phyloP scores from a whole-genome alignment of 1,140 invertebrate species.

The Ceratosolen solmsi region DNA sequence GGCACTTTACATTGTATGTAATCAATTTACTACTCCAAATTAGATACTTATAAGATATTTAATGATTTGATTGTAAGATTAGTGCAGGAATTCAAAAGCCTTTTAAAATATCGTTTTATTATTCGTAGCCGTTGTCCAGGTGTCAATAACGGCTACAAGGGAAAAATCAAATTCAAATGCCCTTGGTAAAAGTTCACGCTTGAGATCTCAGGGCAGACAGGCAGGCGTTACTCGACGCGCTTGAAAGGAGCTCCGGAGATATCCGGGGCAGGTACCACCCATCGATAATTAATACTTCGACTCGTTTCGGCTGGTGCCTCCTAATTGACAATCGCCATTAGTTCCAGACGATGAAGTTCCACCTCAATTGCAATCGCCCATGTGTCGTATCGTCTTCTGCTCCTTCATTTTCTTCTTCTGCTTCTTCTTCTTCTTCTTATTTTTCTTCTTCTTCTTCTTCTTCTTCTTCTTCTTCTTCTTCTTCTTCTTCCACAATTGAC shows the following conservation, averaged over 20 bases:
- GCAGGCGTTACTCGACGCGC: conserved; percentile 34
- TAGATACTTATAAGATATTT: too few species aligned
- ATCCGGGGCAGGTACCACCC: conserved; percentile 53
- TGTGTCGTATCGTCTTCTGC: neutral
- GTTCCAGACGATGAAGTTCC: conserved; percentile 65
- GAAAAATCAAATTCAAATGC: conserved; percentile 46
- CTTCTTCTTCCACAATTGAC: conserved; percentile 27
- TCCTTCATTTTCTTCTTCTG: neutral
- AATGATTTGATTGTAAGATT: too few species aligned
- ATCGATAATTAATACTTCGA: conserved; percentile 70
- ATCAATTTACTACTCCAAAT: too few species aligned
- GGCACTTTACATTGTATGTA: too few species aligned
- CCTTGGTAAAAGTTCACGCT: conserved; percentile 35
- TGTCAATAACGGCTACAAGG: conserved; percentile 30
- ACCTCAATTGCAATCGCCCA: conserved; percentile 32
- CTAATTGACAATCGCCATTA: conserved; percentile 70
- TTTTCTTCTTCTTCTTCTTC: neutral
- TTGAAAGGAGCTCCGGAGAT: conserved; percentile 35
- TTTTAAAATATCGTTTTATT: neutral
- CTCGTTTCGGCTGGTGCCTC: conserved; percentile 60
- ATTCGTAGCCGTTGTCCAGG: conserved; percentile 12
- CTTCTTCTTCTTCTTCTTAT: neutral
- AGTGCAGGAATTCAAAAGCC: too few species aligned
- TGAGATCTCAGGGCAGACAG: neutral
- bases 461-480: neutral